Conservation (phyloP, 2,888 invertebrate genomes). For the Nesidiocoris tenuis region DNA sequence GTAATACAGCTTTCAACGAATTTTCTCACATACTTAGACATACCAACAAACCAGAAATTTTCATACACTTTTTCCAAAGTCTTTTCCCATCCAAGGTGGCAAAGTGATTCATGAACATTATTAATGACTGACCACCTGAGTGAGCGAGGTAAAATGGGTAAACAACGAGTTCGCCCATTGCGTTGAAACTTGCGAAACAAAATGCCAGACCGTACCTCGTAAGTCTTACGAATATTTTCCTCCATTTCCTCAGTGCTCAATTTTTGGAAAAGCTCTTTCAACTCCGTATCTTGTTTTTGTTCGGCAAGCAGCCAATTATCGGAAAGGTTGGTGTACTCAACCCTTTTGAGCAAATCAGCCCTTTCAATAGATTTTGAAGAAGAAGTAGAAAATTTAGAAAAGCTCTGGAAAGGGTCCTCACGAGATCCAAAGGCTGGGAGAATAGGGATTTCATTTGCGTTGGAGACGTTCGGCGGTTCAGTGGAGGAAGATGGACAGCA, state of each 20-base stretch:
- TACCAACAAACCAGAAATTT: slow-evolving; percentile 53
- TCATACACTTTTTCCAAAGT: slow-evolving; percentile 44
- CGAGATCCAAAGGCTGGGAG: too few species aligned
- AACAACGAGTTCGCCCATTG: slow-evolving; percentile 34
- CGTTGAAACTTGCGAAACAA: slow-evolving; percentile 49
- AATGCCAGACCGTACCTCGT: slow-evolving; percentile 40
- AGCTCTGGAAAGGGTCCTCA: too few species aligned
- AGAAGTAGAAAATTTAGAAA: too few species aligned
- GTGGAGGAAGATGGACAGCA: too few species aligned
- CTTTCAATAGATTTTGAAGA: too few species aligned
- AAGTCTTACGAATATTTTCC: slow-evolving; percentile 20
- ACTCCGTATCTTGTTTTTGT: not conserved
- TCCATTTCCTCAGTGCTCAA: not conserved
- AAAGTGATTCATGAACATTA: slow-evolving; percentile 41
- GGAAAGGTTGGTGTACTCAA: too few species aligned
- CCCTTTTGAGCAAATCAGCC: too few species aligned
- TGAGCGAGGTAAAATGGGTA: slow-evolving; percentile 34
- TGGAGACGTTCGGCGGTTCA: too few species aligned
- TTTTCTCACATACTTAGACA: not conserved
- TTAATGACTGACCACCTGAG: slow-evolving; percentile 52
- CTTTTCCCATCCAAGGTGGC: slow-evolving; percentile 6
- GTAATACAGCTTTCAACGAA: too few species aligned
- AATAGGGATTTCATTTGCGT: too few species aligned
- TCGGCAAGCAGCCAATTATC: slow-evolving; percentile 2
- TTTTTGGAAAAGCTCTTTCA: not conserved